phyloP scores from a whole-genome alignment of 2,888 invertebrate genomes.

The Hirtodrosophila trivittata region DNA sequence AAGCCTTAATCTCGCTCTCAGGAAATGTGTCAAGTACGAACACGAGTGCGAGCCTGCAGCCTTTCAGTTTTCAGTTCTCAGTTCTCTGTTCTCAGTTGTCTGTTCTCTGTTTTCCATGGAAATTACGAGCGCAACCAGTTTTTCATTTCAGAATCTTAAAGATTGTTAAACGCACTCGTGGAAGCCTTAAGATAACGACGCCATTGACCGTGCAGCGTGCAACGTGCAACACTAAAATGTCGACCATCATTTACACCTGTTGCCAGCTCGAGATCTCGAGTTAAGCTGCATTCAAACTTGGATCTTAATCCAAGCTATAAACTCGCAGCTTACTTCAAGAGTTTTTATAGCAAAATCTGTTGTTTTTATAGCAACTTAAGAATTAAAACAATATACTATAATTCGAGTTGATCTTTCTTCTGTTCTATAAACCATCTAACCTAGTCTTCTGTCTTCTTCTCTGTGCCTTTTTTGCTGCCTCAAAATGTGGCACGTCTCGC shows the following conservation, averaged over 20 bases:
- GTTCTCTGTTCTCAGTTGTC: constrained; percentile 16
- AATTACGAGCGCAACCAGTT: constrained; percentile 72
- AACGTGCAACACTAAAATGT: constrained; percentile 40
- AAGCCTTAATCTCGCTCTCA: constrained; percentile 9
- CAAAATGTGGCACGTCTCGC: constrained; percentile 1
- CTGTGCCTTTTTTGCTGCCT: neutral
- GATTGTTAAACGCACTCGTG: constrained; percentile 50
- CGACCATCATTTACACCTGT: constrained; percentile 70
- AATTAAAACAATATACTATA: no score
- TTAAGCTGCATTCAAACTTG: constrained; percentile 20
- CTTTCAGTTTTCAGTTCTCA: constrained; percentile 25
- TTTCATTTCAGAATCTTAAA: constrained; percentile 37
- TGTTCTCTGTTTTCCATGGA: constrained; percentile 57
- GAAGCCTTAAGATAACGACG: constrained; percentile 40
- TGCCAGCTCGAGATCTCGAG: constrained; percentile 21
- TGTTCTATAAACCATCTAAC: no score
- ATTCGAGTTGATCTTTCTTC: no score
- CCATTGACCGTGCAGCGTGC: constrained; percentile 38
- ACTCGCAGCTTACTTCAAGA: no score
- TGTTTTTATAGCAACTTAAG: no score
- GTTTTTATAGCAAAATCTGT: no score
- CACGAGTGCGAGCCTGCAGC: constrained; percentile 34
- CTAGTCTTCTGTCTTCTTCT: no score
- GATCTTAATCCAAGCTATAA: constrained; percentile 6
- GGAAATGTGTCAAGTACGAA: constrained; percentile 74